Percentiles rank a stretch among this genome's conserved stretches.
phyloP scores from a whole-genome alignment of 2,113 vertebrate genomes.

The Chloebia gouldiae region DNA sequence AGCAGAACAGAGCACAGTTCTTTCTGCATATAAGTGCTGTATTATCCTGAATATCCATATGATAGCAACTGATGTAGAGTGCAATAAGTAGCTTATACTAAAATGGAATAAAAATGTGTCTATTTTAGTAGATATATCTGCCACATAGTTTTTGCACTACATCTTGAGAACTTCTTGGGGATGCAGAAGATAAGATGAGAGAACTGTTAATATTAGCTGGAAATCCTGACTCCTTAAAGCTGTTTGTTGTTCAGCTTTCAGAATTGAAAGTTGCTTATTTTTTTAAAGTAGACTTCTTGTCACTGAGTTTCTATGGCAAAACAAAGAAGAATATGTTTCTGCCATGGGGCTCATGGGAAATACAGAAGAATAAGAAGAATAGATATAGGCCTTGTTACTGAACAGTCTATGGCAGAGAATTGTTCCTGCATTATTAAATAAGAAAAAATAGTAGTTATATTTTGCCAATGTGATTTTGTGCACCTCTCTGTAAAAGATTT shows the following conservation, averaged over 20 bases:
- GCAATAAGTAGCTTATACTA: background rate
- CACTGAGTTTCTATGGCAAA: background rate
- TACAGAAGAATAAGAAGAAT: background rate
- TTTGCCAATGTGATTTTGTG: background rate
- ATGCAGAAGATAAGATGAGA: background rate
- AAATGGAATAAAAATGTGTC: background rate
- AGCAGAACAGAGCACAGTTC: background rate
- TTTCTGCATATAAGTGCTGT: background rate
- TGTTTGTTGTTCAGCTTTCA: background rate
- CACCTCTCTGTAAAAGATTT: background rate
- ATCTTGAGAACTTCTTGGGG: background rate
- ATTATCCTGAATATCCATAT: background rate
- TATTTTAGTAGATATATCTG: background rate
- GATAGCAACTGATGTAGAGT: background rate
- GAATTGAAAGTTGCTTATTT: background rate
- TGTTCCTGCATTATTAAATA: background rate
- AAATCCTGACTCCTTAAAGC: background rate
- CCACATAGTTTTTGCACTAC: background rate
- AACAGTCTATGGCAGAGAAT: background rate
- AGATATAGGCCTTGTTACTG: background rate
- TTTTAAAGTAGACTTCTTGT: background rate
- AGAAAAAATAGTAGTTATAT: background rate
- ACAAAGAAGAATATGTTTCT: background rate
- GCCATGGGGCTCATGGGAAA: background rate
- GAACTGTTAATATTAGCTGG: background rate